phyloP scores from a whole-genome alignment of 2,888 invertebrate species.

The Halictus ligatus region DNA sequence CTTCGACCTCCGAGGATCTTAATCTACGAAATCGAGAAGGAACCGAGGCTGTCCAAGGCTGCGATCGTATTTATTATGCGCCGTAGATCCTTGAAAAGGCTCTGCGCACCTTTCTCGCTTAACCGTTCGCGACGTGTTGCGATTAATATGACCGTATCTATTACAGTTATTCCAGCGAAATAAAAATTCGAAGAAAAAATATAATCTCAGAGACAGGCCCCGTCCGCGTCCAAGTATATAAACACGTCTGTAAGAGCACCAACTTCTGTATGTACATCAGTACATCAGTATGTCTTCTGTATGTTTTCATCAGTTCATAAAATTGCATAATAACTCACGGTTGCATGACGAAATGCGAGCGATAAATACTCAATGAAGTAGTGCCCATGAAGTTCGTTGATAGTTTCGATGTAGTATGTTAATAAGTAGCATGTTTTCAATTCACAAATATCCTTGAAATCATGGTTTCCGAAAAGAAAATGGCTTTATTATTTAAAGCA shows the following conservation, averaged over 20 bases:
- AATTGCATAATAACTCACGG: not conserved
- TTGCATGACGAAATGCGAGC: not conserved
- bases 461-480: not conserved
- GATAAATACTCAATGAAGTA: not conserved
- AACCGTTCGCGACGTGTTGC: not conserved
- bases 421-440: not conserved
- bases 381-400: not conserved
- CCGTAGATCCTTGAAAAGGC: constrained; percentile 25
- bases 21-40: constrained; percentile 38
- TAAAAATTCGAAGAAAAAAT: not conserved
- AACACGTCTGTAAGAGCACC: not conserved
- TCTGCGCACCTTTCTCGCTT: not conserved
- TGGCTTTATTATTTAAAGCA: not conserved
- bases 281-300: no score
- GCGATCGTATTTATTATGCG: constrained; percentile 20
- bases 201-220: not conserved
- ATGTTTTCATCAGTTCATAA: not conserved
- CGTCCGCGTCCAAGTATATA: not conserved
- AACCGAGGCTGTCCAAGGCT: not conserved
- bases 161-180: not conserved
- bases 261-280: not conserved
- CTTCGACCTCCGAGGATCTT: constrained; percentile 28
- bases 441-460: not conserved
- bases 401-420: not conserved
- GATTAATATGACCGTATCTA: not conserved